Base-by-base conservation (phyloP, 1,140 invertebrate genomes). In the Pogonus chalceus region DNA sequence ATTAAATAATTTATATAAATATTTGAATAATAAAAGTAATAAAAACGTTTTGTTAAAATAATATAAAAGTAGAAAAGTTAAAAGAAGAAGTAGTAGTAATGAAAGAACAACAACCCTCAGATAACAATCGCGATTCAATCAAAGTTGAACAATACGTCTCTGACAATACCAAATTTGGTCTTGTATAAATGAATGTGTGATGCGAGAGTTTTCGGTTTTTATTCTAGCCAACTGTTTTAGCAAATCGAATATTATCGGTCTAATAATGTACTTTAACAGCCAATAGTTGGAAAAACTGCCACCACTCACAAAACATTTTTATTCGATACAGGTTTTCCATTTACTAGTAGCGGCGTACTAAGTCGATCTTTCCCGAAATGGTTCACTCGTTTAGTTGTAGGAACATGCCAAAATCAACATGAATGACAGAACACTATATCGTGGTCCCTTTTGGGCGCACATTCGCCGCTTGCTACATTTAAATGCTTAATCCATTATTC, bases 401-500 rank as follows among this genome's bases (percentile, higher is more conserved):
- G 12, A 23, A 23, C 14, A 23, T 20, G 23, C 60, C 58, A 53
- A 62, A 62, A 56, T 62, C 58, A 56, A 24, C 16, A 53, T 62
- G 60, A 62, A 60, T 60, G 60, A 62, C 60, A 62, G 52, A 37
- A 55, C 51, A 53, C 52, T 57, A 54, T 62, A 62, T 61, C 39
- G 39, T 51, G 59, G 58, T 57, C 55, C 52, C 52, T 46, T 52
- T 60, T 58, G 52, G 51, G 37, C 10, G 20, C 55, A 26, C 39
- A 20, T 56, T 56, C 58, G 10, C 47, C 16, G 20, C 35, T 55
- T 59, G 61, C 57, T 63, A 63, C 61, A 63, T 63, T 63, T 63
- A 63, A 63, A 58, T 58, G 57, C 59, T 51, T 59, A 58, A 57
- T 63, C 58, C 62, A 63, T 63, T 63, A 63, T 63, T 63, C 62